Conservation (phyloP, 2,888 invertebrate genomes). For the Apamea crenata region DNA sequence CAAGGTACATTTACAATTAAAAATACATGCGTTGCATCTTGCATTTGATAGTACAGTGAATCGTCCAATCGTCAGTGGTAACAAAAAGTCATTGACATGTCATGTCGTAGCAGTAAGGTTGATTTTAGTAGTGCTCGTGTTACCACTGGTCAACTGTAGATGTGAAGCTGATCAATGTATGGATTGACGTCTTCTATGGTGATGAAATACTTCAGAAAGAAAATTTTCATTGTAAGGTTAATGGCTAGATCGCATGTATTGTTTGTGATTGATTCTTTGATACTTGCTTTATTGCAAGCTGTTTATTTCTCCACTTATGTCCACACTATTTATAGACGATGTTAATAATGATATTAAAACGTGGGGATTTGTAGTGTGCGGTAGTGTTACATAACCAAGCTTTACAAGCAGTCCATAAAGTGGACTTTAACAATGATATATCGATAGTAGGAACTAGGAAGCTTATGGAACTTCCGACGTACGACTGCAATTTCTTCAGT, state of each 20-base stretch:
- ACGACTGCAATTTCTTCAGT: conserved; percentile 12
- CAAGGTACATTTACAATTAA: conserved; percentile 65
- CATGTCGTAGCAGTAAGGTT: background rate
- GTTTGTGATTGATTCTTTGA: background rate
- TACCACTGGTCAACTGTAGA: background rate
- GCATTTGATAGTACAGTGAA: conserved; percentile 26
- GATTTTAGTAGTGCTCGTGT: background rate
- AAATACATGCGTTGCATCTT: conserved; percentile 58
- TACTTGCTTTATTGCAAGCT: background rate
- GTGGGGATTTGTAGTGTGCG: background rate
- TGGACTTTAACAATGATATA: conserved; percentile 47
- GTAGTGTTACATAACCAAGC: background rate
- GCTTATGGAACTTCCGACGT: conserved; percentile 27
- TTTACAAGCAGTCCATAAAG: conserved; percentile 19
- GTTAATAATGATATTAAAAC: background rate
- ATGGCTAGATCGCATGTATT: background rate
- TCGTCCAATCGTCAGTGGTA: background rate
- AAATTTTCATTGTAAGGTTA: conserved; percentile 3
- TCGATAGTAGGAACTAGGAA: conserved; percentile 28
- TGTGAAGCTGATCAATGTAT: background rate
- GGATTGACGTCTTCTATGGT: background rate
- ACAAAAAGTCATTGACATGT: background rate
- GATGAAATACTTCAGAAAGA: background rate
- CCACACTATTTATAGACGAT: background rate
- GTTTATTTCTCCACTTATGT: conserved; percentile 4